phyloP scores from a whole-genome alignment of 2,797 vertebrate species.

The Garrulus glandarius region DNA sequence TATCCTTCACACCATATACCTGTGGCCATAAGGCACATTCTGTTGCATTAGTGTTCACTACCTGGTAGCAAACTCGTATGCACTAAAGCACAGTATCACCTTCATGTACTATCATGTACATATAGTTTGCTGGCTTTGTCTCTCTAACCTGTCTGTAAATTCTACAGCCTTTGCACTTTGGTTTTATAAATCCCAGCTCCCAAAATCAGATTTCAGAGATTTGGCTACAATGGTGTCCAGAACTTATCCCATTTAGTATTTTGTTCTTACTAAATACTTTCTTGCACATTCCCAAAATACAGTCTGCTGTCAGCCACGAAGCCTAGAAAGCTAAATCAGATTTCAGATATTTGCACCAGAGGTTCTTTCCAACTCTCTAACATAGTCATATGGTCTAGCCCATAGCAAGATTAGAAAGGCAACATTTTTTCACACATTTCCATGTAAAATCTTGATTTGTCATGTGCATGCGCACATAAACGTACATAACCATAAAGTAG shows the following conservation, averaged over 20 bases:
- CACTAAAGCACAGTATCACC: not conserved
- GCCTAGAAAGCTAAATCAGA: slow-evolving; percentile 54
- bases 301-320: slow-evolving; percentile 23
- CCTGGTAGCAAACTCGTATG: not conserved
- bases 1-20: not conserved
- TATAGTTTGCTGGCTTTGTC: not conserved
- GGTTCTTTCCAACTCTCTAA: slow-evolving; percentile 45
- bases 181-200: not conserved
- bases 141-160: not conserved
- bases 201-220: not conserved
- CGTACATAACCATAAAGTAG: not conserved
- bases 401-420: slow-evolving; percentile 47
- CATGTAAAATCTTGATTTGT: slow-evolving; percentile 14
- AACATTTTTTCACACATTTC: slow-evolving; percentile 57
- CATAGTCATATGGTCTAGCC: slow-evolving; percentile 57
- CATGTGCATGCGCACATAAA: not conserved
- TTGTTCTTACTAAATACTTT: not conserved
- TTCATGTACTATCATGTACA: not conserved
- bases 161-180: not conserved
- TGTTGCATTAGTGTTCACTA: not conserved
- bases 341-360: slow-evolving; percentile 34
- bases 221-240: not conserved
- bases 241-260: not conserved
- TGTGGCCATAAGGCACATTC: not conserved
- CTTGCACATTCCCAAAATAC: slow-evolving; percentile 11